These are phyloP conservation scores for Sternotherus odoratus DNA, from an alignment of 2,797 vertebrate genomes.

Conservation along the genomic window DNA sequence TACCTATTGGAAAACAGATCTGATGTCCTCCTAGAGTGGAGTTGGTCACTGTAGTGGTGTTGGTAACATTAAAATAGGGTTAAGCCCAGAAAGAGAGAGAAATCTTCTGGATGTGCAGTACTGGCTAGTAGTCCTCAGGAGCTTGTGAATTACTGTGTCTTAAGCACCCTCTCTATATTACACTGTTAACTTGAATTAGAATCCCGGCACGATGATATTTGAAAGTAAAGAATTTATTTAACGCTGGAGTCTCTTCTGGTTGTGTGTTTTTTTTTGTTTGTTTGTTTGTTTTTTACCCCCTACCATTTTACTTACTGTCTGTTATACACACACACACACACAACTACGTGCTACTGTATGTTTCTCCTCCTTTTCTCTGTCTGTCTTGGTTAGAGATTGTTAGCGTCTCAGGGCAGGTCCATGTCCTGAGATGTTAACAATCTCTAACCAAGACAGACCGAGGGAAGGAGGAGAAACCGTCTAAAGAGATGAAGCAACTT, in stretches of 20 bases:
- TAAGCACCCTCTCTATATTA: constrained; percentile 26
- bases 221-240: constrained; percentile 75
- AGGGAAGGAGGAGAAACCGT: not conserved
- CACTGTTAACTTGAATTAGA: constrained; percentile 58
- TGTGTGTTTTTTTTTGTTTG: too few relatives aligned
- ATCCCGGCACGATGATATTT: constrained; percentile 44
- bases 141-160: constrained; percentile 59
- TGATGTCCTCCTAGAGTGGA: constrained; percentile 2
- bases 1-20: not conserved
- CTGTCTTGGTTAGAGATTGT: too few relatives aligned
- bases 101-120: constrained; percentile 36
- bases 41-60: not conserved
- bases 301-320: not conserved
- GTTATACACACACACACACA: too few relatives aligned
- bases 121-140: constrained; percentile 56
- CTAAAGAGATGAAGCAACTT: not conserved
- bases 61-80: not conserved
- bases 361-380: too few relatives aligned
- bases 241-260: not conserved
- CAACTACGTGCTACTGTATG: too few relatives aligned
- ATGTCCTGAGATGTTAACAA: not conserved
- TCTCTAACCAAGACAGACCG: not conserved
- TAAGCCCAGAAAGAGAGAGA: not conserved
- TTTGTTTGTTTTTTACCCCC: not conserved
- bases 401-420: too few relatives aligned